Base-by-base conservation (phyloP, 2,797 vertebrate species). In the Megalops cyprinoides region DNA sequence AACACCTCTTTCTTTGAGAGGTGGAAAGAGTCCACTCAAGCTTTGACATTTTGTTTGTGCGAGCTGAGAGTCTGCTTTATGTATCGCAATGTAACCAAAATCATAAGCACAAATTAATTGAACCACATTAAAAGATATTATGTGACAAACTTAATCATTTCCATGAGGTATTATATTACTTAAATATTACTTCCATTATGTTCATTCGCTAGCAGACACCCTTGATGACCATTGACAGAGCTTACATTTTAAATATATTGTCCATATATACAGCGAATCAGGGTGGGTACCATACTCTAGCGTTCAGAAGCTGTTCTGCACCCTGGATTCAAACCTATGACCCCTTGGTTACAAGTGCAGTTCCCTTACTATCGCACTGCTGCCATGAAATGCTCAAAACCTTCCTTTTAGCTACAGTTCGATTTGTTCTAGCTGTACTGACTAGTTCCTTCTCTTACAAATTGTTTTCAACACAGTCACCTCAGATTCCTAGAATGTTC, bases 401-500 rank as follows among this genome's bases (percentile, higher is more conserved):
- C 62, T 67, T 28, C 4, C 34, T 20, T 9, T 71, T 39, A n/a
- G 67, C 5, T 71, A 7, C 39, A 71, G 12, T 71, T 71, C 71
- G 18, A 71, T n/a, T 42, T 42, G 9, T 18, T 71, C 18, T 44
- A n/a, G 37, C 4, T 4, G 10, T 71, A 44, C 39, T 8, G 10
- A 58, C 3, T 20, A 14, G 23, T 18, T 44, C 7, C 6, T 71
- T 44, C 39, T 6, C 9, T 7, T n/a, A n/a, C n/a, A n/a, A n/a
- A n/a, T n/a, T n/a, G n/a, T n/a, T n/a, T n/a, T n/a, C n/a, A n/a
- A n/a, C 20, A 18, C 14, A 18, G 1, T 58, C 67, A 71, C 37
- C 15, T n/a, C 25, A 44, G 48, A 75, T 83, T 90, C 93, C 87
- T 88, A 91, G 90, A 92, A 87, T 86, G 86, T 88, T 92, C 86